A percentile compares a stretch with the other conserved stretches of the same genome.
Evolutionary conservation across 64 coral and sea anemone species (phyloP).

Genomic region (Montipora efflorescens): DNA sequence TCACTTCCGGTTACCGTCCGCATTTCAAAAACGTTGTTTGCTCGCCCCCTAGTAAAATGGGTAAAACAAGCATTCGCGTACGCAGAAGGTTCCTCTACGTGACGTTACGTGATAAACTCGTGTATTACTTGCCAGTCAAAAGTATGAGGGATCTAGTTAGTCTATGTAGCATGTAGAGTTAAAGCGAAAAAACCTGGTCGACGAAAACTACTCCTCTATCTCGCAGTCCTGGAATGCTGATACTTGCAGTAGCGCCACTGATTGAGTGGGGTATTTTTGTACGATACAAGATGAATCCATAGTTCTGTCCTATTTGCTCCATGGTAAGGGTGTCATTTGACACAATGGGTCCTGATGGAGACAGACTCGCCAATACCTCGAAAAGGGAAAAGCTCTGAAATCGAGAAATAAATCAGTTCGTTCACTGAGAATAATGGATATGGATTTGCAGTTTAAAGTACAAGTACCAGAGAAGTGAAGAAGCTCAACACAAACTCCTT

Average conservation of each 20-base stretch:
- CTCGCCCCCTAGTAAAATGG: too few species aligned
- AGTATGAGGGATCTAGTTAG: not conserved
- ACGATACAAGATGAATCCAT: constrained; percentile 66
- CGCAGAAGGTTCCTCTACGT: too few species aligned
- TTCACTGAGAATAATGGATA: not conserved
- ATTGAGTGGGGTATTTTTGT: constrained; percentile 27
- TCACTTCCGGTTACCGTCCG: too few species aligned
- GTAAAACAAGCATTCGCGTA: too few species aligned
- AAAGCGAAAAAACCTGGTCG: constrained; percentile 32
- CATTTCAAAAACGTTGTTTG: too few species aligned
- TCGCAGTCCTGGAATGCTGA: constrained; percentile 51
- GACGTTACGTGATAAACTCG: too few species aligned
- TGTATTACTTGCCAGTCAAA: too few species aligned
- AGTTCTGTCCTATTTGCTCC: constrained; percentile 64
- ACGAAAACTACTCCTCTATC: constrained; percentile 73
- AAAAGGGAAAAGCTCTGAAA: constrained; percentile 29
- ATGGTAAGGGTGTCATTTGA: constrained; percentile 35
- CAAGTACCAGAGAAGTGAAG: too few species aligned
- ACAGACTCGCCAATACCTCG: constrained; percentile 24
- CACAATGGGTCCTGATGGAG: constrained; percentile 25
- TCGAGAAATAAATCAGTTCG: not conserved
- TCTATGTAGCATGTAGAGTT: not conserved
- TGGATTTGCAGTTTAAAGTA: too few species aligned
- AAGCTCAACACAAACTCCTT: too few species aligned
- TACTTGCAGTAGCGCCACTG: constrained; percentile 1